phyloP scores from a whole-genome alignment of 2,888 invertebrate genomes.

The Iselma pallidipennis region DNA sequence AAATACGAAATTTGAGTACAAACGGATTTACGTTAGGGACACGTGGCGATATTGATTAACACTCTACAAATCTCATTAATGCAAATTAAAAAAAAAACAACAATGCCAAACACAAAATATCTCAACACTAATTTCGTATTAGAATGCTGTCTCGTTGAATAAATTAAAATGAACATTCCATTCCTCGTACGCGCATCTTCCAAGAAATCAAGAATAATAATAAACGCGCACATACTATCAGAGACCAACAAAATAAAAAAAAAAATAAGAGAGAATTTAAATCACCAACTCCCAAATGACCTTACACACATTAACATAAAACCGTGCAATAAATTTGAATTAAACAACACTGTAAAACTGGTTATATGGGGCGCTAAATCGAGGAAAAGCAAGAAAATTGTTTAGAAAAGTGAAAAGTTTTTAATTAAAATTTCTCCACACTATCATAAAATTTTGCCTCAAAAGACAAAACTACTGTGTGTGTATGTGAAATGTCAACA shows the following conservation, averaged over 20 bases:
- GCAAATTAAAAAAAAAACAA: neutral
- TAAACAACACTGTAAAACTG: neutral
- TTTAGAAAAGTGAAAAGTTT: neutral
- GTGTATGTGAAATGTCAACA: neutral
- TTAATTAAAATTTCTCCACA: neutral
- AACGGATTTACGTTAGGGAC: neutral
- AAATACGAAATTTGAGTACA: neutral
- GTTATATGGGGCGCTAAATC: no score
- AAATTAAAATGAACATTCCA: neutral
- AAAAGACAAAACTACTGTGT: constrained; percentile 1
- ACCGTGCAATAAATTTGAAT: neutral
- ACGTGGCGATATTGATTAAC: neutral
- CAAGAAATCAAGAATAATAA: neutral
- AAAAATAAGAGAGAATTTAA: neutral
- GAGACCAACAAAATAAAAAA: neutral
- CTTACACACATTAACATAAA: neutral
- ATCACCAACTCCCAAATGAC: neutral
- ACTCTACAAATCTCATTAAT: neutral
- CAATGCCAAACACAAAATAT: neutral
- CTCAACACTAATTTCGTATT: no score
- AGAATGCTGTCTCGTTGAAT: no score
- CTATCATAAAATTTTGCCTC: neutral
- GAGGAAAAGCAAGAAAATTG: neutral
- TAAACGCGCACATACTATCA: no score
- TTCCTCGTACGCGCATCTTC: neutral